These are phyloP conservation scores for Taeniopygia guttata DNA, from an alignment of 2,797 vertebrate species.

Conservation along the genomic window DNA sequence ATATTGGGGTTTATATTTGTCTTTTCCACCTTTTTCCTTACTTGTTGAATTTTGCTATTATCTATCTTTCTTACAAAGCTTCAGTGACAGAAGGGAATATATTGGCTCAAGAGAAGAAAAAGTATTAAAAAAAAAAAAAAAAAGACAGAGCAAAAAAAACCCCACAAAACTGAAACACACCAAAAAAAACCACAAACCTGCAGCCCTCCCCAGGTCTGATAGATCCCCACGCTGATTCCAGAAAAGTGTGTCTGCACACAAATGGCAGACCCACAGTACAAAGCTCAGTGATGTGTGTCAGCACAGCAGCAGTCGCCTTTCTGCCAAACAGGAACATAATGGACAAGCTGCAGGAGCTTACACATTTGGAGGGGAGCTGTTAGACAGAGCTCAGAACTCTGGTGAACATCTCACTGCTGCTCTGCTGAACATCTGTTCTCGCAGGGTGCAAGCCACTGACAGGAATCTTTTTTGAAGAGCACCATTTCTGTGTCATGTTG, in stretches of 20 bases:
- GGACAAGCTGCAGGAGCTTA: conserved; percentile 53
- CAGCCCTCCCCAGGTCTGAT: neutral
- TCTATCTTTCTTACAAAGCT: neutral
- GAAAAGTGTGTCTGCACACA: neutral
- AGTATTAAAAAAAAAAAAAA: neutral
- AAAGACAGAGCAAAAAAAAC: too few relatives aligned
- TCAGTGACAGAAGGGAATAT: neutral
- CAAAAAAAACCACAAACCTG: neutral
- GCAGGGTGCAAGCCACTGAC: neutral
- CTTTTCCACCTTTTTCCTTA: neutral
- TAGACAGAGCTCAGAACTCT: conserved; percentile 50
- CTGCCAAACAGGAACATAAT: conserved; percentile 67
- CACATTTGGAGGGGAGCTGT: conserved; percentile 51
- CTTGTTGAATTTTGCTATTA: neutral
- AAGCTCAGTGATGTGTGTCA: conserved; percentile 54
- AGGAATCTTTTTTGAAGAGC: conserved; percentile 20
- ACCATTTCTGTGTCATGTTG: conserved; percentile 6
- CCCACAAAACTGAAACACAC: neutral
- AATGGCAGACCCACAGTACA: conserved; percentile 28
- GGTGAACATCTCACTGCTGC: conserved; percentile 30
- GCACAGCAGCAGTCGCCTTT: conserved; percentile 27
- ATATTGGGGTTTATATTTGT: too few relatives aligned
- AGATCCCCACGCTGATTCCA: neutral
- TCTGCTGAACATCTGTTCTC: conserved; percentile 49
- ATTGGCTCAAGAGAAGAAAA: neutral